Evolutionary conservation across 2,888 invertebrate genomes (phyloP).

Genomic region (Iphiclides podalirius): DNA sequence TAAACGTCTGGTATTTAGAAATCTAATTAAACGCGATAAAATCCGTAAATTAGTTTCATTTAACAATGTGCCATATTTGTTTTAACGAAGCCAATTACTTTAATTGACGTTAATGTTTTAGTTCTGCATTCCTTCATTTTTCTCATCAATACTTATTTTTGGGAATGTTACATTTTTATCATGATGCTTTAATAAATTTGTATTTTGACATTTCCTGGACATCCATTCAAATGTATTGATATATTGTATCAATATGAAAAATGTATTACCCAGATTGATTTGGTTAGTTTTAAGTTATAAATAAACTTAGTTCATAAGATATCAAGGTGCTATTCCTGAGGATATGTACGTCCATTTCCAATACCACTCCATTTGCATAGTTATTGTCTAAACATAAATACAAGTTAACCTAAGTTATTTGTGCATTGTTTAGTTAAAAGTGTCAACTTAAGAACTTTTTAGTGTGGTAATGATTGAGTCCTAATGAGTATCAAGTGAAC

Average conservation of each 20-base stretch:
- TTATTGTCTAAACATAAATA: not conserved
- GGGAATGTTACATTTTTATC: too few species aligned
- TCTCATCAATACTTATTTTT: too few species aligned
- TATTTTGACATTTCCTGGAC: too few species aligned
- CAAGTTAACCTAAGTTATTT: not conserved
- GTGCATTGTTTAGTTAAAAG: not conserved
- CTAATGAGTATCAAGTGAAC: constrained; percentile 3
- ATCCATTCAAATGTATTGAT: not conserved
- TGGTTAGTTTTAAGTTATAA: constrained; percentile 5
- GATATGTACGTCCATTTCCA: constrained; percentile 8
- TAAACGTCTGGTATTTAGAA: too few species aligned
- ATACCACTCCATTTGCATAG: not conserved
- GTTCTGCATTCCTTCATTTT: too few species aligned
- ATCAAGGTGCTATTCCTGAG: constrained; percentile 5
- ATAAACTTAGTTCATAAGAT: not conserved
- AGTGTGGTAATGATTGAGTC: too few species aligned
- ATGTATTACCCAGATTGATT: constrained; percentile 9
- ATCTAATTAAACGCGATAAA: too few species aligned
- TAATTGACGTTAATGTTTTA: too few species aligned
- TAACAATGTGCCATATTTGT: too few species aligned
- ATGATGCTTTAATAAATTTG: too few species aligned
- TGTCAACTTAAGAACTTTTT: not conserved
- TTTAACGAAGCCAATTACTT: too few species aligned
- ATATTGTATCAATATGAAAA: constrained; percentile 13
- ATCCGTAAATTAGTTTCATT: too few species aligned